Percentiles rank a stretch among this genome's conserved stretches.
phyloP scores from a whole-genome alignment of 2,888 invertebrate genomes.

The Fragum whitleyi region DNA sequence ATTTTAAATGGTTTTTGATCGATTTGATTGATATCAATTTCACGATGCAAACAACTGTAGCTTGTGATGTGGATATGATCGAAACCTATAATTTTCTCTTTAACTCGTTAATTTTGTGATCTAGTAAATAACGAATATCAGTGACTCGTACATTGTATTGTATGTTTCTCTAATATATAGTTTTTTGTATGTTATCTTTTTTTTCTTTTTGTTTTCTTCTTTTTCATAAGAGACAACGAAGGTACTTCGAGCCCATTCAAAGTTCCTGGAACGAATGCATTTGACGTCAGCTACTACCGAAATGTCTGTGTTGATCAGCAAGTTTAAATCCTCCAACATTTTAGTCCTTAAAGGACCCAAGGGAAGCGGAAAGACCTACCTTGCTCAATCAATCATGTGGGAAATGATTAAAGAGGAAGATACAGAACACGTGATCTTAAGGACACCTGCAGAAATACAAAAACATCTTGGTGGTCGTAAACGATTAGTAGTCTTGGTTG shows the following conservation, averaged over 20 bases:
- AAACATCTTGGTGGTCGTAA: slow-evolving; percentile 8
- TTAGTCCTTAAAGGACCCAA: slow-evolving; percentile 8
- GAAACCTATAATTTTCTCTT: no score
- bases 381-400: slow-evolving; percentile 10
- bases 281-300: slow-evolving; percentile 2
- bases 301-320: slow-evolving; percentile 20
- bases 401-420: slow-evolving; percentile 13
- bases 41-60: no score
- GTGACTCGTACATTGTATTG: no score
- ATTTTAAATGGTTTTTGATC: no score
- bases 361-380: slow-evolving; percentile 13
- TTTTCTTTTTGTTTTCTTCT: no score
- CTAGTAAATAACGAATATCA: no score
- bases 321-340: slow-evolving; percentile 9
- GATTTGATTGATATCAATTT: no score
- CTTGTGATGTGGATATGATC: no score
- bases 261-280: slow-evolving; percentile 8
- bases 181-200: no score
- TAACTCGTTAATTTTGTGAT: no score
- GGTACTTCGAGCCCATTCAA: slow-evolving; percentile 5
- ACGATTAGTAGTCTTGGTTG: slow-evolving; percentile 3
- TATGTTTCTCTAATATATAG: no score
- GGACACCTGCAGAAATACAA: slow-evolving; percentile 14
- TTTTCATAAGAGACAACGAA: slow-evolving; percentile 8
- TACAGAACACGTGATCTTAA: slow-evolving; percentile 1